Evolutionary conservation across 2,888 invertebrate species (phyloP).

Genomic region (Chymomyza caudatula): DNA sequence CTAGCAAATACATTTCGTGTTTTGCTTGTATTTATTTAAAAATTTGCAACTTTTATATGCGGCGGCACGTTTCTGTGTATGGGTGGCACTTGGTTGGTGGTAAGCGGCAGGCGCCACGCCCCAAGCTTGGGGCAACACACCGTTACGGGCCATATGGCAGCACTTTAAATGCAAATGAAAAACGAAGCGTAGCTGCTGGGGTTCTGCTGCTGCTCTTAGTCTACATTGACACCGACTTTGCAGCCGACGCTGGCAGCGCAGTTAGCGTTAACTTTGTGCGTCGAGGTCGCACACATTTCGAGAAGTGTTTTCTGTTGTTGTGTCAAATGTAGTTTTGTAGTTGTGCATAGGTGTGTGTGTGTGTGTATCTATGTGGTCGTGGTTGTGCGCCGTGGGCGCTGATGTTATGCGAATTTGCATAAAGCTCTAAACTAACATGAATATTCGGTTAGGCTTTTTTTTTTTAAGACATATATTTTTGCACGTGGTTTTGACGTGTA

Average conservation of each 20-base stretch:
- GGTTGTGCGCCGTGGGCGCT: slow-evolving; percentile 25
- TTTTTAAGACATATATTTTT: not conserved
- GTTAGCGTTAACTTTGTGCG: not conserved
- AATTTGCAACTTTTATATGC: slow-evolving; percentile 16
- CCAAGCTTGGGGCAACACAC: not conserved
- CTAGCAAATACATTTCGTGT: not conserved
- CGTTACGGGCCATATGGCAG: slow-evolving; percentile 63
- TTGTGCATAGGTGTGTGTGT: slow-evolving; percentile 6
- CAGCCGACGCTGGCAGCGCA: slow-evolving; percentile 17
- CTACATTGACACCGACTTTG: slow-evolving; percentile 39
- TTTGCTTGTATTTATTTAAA: not conserved
- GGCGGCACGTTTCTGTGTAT: slow-evolving; percentile 21
- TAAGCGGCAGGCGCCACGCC: slow-evolving; percentile 31
- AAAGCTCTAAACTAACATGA: slow-evolving; percentile 60
- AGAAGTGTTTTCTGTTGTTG: slow-evolving; percentile 52
- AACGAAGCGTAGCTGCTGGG: slow-evolving; percentile 16
- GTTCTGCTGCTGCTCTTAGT: slow-evolving; percentile 32
- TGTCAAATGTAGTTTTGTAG: slow-evolving; percentile 1
- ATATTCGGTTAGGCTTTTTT: slow-evolving; percentile 66
- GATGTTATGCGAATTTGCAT: slow-evolving; percentile 54
- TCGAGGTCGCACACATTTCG: slow-evolving; percentile 66
- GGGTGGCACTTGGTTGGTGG: not conserved
- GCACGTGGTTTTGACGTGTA: slow-evolving; percentile 49
- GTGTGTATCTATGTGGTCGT: slow-evolving; percentile 5
- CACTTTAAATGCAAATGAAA: slow-evolving; percentile 70